Evolutionary conservation across 1,140 invertebrate species (phyloP).

Genomic region (Gryllus bimaculatus): DNA sequence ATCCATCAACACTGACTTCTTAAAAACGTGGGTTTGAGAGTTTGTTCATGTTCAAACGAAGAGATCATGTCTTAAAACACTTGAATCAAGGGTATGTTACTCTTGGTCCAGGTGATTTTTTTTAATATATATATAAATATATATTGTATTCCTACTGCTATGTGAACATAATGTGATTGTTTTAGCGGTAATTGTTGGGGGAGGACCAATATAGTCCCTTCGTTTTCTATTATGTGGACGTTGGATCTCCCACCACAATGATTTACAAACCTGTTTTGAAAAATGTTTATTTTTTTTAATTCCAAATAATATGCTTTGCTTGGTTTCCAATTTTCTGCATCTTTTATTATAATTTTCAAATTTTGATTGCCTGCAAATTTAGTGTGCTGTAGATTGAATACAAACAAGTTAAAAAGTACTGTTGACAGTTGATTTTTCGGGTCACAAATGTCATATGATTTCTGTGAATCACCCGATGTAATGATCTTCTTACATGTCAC

Average conservation of each 20-base stretch:
- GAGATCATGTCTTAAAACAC: constrained; percentile 16
- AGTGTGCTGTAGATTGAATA: constrained; percentile 48
- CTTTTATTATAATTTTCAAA: constrained; percentile 20
- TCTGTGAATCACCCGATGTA: constrained; percentile 21
- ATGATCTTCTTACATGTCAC: constrained; percentile 41
- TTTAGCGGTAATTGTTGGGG: constrained; percentile 59
- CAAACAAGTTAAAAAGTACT: constrained; percentile 30
- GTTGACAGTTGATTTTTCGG: constrained; percentile 23
- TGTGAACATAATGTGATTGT: constrained; percentile 66
- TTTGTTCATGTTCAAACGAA: constrained; percentile 20
- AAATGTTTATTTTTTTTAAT: constrained; percentile 20
- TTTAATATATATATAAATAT: constrained; percentile 45
- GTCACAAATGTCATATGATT: constrained; percentile 17
- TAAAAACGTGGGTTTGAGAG: constrained; percentile 9
- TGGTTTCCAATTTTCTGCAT: constrained; percentile 20
- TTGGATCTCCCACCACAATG: constrained; percentile 23
- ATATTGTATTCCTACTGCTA: constrained; percentile 64
- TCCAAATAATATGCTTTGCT: constrained; percentile 22
- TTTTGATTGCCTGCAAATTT: constrained; percentile 34
- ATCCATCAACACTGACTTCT: neutral
- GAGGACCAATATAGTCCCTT: constrained; percentile 32
- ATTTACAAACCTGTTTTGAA: constrained; percentile 7
- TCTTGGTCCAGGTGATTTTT: constrained; percentile 25
- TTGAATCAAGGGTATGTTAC: constrained; percentile 28
- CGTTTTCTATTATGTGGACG: constrained; percentile 23